Evolutionary conservation across 2,888 invertebrate species (phyloP).

Genomic region (Cataglyphis albicans): DNA sequence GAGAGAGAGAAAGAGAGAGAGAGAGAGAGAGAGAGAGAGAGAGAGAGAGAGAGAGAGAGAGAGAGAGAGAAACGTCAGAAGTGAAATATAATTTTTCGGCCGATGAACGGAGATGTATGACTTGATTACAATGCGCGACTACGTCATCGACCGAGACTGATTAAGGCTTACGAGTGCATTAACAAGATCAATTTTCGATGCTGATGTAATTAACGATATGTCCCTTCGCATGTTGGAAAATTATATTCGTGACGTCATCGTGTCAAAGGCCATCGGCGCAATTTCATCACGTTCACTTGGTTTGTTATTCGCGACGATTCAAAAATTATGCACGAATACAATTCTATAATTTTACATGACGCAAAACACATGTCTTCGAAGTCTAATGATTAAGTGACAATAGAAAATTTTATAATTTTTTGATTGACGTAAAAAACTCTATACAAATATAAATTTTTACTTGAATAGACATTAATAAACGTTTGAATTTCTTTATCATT

Average conservation of each 20-base stretch:
- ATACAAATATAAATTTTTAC: not conserved
- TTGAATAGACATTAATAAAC: not conserved
- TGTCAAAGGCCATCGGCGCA: constrained; percentile 12
- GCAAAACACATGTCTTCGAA: not conserved
- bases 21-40: no score
- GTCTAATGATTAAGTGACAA: not conserved
- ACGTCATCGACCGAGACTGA: not conserved
- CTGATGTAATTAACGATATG: constrained; percentile 28
- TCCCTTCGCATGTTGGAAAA: constrained; percentile 9
- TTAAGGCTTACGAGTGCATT: constrained; percentile 44
- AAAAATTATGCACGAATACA: not conserved
- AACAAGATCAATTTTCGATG: constrained; percentile 50
- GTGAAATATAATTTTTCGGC: not conserved
- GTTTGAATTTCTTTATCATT: not conserved
- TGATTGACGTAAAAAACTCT: not conserved
- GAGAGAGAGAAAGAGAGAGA: no score
- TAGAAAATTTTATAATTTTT: not conserved
- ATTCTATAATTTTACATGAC: not conserved
- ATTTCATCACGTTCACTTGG: not conserved
- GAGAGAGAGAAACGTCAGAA: not conserved
- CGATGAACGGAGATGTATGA: constrained; percentile 25
- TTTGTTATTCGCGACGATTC: not conserved
- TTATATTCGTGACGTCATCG: constrained; percentile 2
- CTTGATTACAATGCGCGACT: constrained; percentile 35
- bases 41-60: no score